phyloP scores from a whole-genome alignment of 2,888 invertebrate genomes.

The Siphlonurus alternatus region DNA sequence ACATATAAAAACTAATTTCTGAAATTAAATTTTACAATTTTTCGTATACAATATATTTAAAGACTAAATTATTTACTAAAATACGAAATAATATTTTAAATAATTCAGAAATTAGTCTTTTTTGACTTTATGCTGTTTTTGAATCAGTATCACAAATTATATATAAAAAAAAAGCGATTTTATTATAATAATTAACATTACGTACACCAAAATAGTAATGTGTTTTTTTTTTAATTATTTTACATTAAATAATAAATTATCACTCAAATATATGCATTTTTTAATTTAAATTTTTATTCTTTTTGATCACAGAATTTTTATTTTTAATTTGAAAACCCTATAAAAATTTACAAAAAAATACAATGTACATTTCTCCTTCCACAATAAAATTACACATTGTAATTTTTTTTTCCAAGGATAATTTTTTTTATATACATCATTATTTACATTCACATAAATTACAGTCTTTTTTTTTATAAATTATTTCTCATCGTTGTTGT shows the following conservation, averaged over 20 bases:
- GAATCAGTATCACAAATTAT: no score
- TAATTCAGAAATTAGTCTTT: no score
- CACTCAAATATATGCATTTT: neutral
- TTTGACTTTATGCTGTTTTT: no score
- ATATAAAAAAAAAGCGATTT: no score
- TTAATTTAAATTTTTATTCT: neutral
- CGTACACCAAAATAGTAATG: neutral
- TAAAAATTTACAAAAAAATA: constrained; percentile 2
- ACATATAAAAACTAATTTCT: no score
- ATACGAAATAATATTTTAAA: no score
- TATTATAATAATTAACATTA: no score
- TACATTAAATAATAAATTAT: neutral
- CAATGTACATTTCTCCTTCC: neutral
- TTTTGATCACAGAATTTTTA: neutral
- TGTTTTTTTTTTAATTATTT: neutral
- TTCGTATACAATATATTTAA: no score
- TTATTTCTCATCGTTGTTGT: neutral
- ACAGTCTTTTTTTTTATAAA: neutral
- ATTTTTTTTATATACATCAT: neutral
- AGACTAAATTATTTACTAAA: no score
- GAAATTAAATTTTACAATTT: no score
- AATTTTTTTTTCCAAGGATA: neutral
- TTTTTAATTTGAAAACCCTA: neutral
- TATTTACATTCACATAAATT: neutral
- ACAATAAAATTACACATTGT: neutral